phyloP scores from a whole-genome alignment of 2,113 vertebrate species.

The Proterorhinus semilunaris region DNA sequence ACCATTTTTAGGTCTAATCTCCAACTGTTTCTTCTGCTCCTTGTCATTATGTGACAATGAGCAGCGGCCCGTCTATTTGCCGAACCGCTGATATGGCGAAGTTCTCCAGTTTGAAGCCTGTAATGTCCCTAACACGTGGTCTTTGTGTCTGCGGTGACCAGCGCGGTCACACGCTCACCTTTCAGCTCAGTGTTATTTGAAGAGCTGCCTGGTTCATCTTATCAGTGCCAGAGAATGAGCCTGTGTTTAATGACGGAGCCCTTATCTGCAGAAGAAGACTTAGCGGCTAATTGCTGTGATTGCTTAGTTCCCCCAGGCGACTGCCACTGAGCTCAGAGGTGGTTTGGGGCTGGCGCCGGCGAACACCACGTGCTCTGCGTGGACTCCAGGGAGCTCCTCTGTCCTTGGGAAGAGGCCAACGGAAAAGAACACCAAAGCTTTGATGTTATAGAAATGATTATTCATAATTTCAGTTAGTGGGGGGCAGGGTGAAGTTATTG shows the following conservation, averaged over 20 bases:
- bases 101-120: conserved; percentile 8
- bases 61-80: too few species aligned
- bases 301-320: conserved; percentile 72
- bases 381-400: conserved; percentile 58
- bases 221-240: conserved; percentile 75
- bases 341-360: conserved; percentile 62
- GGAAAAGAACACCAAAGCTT: conserved; percentile 37
- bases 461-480: background rate
- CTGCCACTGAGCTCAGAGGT: conserved; percentile 59
- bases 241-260: conserved; percentile 78
- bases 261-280: conserved; percentile 80
- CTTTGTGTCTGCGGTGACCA: conserved; percentile 31
- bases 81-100: background rate
- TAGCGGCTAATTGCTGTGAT: conserved; percentile 80
- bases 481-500: too few species aligned
- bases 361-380: conserved; percentile 53
- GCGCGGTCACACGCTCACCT: conserved; percentile 55
- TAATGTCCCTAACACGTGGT: conserved; percentile 1
- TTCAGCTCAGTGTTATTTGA: conserved; percentile 48
- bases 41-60: too few species aligned
- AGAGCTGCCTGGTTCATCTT: conserved; percentile 62
- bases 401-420: conserved; percentile 74
- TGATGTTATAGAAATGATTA: conserved; percentile 8
- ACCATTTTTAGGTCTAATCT: background rate
- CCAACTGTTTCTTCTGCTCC: background rate